phyloP scores from a whole-genome alignment of 2,113 vertebrate genomes.

The Oryzias javanicus region DNA sequence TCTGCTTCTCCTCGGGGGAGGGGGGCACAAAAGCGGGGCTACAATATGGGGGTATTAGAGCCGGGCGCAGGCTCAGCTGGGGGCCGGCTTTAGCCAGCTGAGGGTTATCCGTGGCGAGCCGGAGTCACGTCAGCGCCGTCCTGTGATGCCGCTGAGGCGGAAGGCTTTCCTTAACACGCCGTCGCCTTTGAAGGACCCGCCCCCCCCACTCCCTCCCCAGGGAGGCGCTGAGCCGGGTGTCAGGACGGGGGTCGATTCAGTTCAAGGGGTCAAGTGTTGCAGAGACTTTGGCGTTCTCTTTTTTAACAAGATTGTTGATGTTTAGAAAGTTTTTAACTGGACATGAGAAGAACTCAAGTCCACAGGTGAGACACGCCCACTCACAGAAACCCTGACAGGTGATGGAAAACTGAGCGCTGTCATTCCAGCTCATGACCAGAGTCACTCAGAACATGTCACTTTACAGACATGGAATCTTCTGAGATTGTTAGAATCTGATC shows the following conservation, averaged over 20 bases:
- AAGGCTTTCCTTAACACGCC: conserved; percentile 73
- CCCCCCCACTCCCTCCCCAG: conserved; percentile 48
- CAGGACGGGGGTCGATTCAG: conserved; percentile 41
- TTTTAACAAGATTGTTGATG: not conserved
- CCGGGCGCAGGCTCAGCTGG: conserved; percentile 69
- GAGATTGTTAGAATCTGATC: too few species aligned
- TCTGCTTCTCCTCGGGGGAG: conserved; percentile 40
- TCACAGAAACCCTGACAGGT: too few species aligned
- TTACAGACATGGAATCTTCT: too few species aligned
- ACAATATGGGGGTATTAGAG: conserved; percentile 75
- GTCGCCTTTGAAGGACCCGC: conserved; percentile 70
- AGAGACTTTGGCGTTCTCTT: not conserved
- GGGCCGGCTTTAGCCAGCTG: conserved; percentile 73
- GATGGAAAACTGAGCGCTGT: too few species aligned
- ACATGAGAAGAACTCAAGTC: too few species aligned
- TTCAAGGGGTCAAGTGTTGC: conserved; percentile 18
- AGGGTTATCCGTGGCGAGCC: conserved; percentile 68
- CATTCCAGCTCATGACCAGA: too few species aligned
- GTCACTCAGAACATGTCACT: too few species aligned
- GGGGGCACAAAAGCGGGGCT: conserved; percentile 69
- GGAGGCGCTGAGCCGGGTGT: conserved; percentile 50
- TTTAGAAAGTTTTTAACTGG: too few species aligned
- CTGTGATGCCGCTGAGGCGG: conserved; percentile 80
- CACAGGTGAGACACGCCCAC: too few species aligned
- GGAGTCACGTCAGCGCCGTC: conserved; percentile 63